phyloP scores from a whole-genome alignment of 2,113 vertebrate genomes.

The Lota lota region DNA sequence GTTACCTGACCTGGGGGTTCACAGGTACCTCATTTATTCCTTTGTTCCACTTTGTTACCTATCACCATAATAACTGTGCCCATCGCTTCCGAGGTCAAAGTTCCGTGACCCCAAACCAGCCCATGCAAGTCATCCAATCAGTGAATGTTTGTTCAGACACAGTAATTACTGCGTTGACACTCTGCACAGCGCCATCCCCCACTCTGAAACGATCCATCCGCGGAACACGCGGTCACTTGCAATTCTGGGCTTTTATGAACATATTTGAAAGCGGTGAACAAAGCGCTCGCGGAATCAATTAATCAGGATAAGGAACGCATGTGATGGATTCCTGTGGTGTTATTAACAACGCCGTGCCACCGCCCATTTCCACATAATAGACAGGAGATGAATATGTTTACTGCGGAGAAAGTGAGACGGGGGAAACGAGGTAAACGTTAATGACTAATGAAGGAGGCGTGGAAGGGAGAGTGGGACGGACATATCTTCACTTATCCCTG shows the following conservation, averaged over 20 bases:
- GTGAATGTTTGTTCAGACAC: slow-evolving; percentile 29
- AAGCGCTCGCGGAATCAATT: slow-evolving; percentile 58
- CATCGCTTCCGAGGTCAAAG: slow-evolving; percentile 30
- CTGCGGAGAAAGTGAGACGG: too few relatives aligned
- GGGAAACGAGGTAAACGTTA: too few relatives aligned
- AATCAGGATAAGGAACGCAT: slow-evolving; percentile 57
- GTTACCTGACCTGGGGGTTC: too few relatives aligned
- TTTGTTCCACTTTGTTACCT: too few relatives aligned
- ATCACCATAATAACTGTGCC: slow-evolving; percentile 1
- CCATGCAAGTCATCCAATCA: slow-evolving; percentile 48
- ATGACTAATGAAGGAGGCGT: too few relatives aligned
- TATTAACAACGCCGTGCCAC: slow-evolving; percentile 66
- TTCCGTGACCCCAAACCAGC: neutral
- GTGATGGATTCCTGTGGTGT: slow-evolving; percentile 61
- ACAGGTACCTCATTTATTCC: too few relatives aligned
- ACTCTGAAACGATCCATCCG: slow-evolving; percentile 42
- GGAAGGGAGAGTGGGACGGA: too few relatives aligned
- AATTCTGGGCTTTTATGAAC: slow-evolving; percentile 50
- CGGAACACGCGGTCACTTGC: slow-evolving; percentile 30
- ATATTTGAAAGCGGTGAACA: slow-evolving; percentile 55
- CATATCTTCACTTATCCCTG: too few relatives aligned
- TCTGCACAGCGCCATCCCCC: neutral
- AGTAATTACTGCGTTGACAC: too few relatives aligned
- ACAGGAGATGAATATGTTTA: slow-evolving; percentile 40
- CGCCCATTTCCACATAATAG: slow-evolving; percentile 49